These are phyloP conservation scores for Monopis laevigella DNA, from an alignment of 2,888 invertebrate species.

Conservation along the genomic window DNA sequence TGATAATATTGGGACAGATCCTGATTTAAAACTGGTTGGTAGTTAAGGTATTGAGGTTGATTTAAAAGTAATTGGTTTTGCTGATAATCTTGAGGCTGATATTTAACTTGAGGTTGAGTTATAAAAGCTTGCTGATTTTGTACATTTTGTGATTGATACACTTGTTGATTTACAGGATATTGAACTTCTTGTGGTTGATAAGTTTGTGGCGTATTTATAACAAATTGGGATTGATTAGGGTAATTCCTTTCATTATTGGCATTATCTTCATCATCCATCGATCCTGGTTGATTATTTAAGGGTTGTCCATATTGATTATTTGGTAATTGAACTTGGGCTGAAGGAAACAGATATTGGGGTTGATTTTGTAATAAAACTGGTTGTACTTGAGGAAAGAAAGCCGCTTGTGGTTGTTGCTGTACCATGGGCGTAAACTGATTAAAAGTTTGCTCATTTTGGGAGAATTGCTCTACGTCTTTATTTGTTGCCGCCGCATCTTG, in stretches of 20 bases:
- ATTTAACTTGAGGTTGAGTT: conserved; percentile 18
- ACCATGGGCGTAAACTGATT: conserved; percentile 15
- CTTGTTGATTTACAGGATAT: conserved; percentile 9
- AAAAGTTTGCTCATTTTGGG: neutral
- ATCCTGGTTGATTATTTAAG: conserved; percentile 18
- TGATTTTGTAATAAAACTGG: conserved; percentile 8
- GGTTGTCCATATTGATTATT: neutral
- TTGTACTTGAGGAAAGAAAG: conserved; percentile 13
- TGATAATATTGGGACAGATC: conserved; percentile 11
- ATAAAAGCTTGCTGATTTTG: conserved; percentile 21
- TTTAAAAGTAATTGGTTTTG: conserved; percentile 14
- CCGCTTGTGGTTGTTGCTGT: conserved; percentile 25
- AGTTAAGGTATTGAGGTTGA: conserved; percentile 10
- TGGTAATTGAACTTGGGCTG: no score
- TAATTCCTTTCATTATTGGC: conserved; percentile 15
- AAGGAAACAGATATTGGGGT: conserved; percentile 17
- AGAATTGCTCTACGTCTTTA: conserved; percentile 12
- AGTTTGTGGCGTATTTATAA: conserved; percentile 18
- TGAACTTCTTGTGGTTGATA: conserved; percentile 23
- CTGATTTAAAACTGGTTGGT: conserved; percentile 18
- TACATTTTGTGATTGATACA: conserved; percentile 14
- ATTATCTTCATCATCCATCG: conserved; percentile 14
- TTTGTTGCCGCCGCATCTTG: conserved; percentile 2
- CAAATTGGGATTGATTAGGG: conserved; percentile 22
- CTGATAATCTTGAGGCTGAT: conserved; percentile 14